Evolutionary conservation across 2,113 vertebrate species (phyloP).

Genomic region (Nipponia nippon): DNA sequence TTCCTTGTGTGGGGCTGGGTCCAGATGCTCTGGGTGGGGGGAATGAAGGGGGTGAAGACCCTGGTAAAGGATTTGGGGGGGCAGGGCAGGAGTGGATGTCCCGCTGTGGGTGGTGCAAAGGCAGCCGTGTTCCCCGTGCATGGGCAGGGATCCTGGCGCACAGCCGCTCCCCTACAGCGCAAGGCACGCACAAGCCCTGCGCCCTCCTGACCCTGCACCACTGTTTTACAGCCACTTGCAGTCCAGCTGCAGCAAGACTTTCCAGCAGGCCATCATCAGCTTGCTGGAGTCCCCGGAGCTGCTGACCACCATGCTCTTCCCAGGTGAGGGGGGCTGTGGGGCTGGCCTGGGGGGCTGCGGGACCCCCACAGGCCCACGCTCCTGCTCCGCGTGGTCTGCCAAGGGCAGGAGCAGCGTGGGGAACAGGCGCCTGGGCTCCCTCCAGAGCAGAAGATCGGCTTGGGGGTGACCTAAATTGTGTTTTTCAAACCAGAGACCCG

Average conservation of each 20-base stretch:
- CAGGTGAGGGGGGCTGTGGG: conserved; percentile 72
- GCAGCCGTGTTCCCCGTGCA: accelerated
- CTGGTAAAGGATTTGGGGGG: background rate
- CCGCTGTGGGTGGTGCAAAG: background rate
- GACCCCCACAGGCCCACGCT: background rate
- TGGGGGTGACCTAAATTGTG: background rate
- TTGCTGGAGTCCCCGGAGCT: conserved; percentile 87
- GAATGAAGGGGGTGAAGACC: background rate
- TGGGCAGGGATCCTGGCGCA: background rate
- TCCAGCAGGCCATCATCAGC: conserved; percentile 86
- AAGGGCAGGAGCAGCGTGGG: background rate
- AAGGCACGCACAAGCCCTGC: background rate
- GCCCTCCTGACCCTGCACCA: accelerated
- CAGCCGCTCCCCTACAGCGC: accelerated
- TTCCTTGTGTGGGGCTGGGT: background rate
- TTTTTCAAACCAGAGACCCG: accelerated
- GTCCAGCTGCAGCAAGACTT: conserved; percentile 85
- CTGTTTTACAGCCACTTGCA: conserved; percentile 83
- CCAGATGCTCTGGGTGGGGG: background rate
- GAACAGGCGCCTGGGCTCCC: background rate
- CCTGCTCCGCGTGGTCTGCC: background rate
- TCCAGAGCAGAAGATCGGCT: background rate
- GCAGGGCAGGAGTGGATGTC: too few species aligned
- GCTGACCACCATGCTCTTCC: conserved; percentile 90
- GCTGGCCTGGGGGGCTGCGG: accelerated